These are phyloP conservation scores for Netelia virgata DNA, from an alignment of 2,888 invertebrate species.

Conservation along the genomic window DNA sequence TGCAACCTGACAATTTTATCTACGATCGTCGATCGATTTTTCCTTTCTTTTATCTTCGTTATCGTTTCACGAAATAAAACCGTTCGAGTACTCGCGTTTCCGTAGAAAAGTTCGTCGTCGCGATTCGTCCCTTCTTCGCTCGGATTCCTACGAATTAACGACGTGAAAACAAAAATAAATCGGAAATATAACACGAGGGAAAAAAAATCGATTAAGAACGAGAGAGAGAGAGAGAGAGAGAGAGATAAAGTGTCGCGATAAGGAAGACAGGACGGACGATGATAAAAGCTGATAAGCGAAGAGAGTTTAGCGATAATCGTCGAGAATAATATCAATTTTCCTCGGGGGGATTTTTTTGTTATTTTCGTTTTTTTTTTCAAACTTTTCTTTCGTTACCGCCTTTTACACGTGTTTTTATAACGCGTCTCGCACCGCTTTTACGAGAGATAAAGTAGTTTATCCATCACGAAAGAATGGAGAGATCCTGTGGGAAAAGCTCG, in stretches of 20 bases:
- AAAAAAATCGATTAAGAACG: too few species aligned
- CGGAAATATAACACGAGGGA: too few species aligned
- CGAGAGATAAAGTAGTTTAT: conserved; percentile 49
- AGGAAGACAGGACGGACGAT: not conserved
- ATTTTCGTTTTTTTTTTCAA: conserved; percentile 10
- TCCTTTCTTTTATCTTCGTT: not conserved
- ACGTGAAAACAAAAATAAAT: too few species aligned
- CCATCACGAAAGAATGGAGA: conserved; percentile 18
- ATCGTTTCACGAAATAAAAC: too few species aligned
- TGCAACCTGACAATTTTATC: too few species aligned
- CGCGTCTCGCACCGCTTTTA: not conserved
- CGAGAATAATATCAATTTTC: conserved; percentile 44
- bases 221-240: not conserved
- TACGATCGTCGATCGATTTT: too few species aligned
- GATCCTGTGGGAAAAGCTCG: conserved; percentile 41
- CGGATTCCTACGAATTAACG: too few species aligned
- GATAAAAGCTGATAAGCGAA: conserved; percentile 57
- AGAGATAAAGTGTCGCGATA: conserved; percentile 27
- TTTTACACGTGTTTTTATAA: conserved; percentile 19
- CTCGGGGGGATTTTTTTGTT: conserved; percentile 9
- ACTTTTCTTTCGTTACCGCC: not conserved
- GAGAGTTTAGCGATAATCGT: conserved; percentile 56
- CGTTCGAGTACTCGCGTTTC: too few species aligned
- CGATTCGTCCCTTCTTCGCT: too few species aligned
- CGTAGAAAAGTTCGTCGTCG: too few species aligned